Base-by-base conservation (phyloP, 2,888 invertebrate genomes). In the Archaeoteleia sp. region DNA sequence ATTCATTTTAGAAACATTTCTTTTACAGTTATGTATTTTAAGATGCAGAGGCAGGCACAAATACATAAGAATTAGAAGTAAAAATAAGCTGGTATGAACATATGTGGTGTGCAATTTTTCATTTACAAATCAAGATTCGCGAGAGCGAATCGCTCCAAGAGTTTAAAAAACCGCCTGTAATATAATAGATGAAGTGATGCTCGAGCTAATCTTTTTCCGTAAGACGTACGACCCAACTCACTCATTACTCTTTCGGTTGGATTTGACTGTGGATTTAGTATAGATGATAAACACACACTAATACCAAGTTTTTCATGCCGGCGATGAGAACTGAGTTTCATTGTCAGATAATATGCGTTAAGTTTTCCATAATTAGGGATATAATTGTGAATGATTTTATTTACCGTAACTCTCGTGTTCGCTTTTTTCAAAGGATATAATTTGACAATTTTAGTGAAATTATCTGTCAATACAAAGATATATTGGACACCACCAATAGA, bases 181-280 rank as follows among this genome's bases (percentile, higher is more conserved):
- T n/a, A n/a, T n/a, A n/a, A n/a, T n/a, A n/a, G n/a, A n/a, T n/a
- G n/a, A n/a, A n/a, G n/a, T n/a, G n/a, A n/a, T n/a, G n/a, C n/a
- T n/a, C n/a, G n/a, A n/a, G n/a, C n/a, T n/a, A n/a, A n/a, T n/a
- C n/a, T n/a, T n/a, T n/a, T n/a, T n/a, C n/a, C n/a, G n/a, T n/a
- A n/a, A n/a, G n/a, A n/a, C n/a, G n/a, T n/a, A n/a, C 55, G 39
- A 1, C 65, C 68, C 4, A 69, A 30, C 39, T 76, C 77, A 13
- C 73, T 32, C 72, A 76, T 78, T 0, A 65, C 60, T 10, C 76
- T 14, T 48, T 77, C 75, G 0, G 66, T 63, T 0, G 71, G 70
- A 62, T 77, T 77, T 0, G 66, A 71, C 9, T 67, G 73, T 0
- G 78, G 76, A 58, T 73, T 72, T 2, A 71, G 8, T 12, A 67